Percentiles rank a stretch among this genome's conserved stretches.
Conservation (phyloP, 37 sponge, comb jelly and placozoan species). For the Axinella damicornis region DNA sequence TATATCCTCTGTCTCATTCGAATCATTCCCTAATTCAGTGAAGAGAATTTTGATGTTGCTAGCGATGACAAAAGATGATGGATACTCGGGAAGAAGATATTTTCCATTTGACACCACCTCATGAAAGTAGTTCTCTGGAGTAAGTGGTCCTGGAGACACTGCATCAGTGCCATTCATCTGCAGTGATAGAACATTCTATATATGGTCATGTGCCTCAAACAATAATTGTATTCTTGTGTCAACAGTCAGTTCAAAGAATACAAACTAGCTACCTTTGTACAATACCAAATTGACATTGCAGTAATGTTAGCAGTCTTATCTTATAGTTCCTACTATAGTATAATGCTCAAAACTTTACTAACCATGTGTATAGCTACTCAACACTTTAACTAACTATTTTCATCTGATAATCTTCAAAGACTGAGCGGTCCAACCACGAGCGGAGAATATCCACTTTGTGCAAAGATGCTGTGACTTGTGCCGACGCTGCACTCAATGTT, state of each 20-base stretch:
- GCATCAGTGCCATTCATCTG: constrained; percentile 8
- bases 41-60: constrained; percentile 10
- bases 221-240: no score
- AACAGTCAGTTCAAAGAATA: no score
- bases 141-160: constrained; percentile 33
- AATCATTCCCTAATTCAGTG: constrained; percentile 10
- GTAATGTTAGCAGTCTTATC: no score
- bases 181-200: no score
- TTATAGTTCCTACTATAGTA: no score
- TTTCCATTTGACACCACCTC: constrained; percentile 8
- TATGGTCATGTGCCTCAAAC: no score
- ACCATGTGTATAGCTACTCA: no score
- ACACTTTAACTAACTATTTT: neutral
- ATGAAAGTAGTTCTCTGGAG: constrained; percentile 4
- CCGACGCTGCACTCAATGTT: neutral
- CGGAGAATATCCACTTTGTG: constrained; percentile 27
- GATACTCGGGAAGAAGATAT: constrained; percentile 27
- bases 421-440: constrained; percentile 1
- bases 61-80: constrained; percentile 9
- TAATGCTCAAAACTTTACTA: no score
- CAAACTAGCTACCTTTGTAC: no score
- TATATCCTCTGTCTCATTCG: neutral
- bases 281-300: no score
- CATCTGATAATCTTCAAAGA: constrained; percentile 25
- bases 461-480: constrained; percentile 18